phyloP scores from a whole-genome alignment of 2,888 invertebrate genomes.

The Mesoligia furuncula region DNA sequence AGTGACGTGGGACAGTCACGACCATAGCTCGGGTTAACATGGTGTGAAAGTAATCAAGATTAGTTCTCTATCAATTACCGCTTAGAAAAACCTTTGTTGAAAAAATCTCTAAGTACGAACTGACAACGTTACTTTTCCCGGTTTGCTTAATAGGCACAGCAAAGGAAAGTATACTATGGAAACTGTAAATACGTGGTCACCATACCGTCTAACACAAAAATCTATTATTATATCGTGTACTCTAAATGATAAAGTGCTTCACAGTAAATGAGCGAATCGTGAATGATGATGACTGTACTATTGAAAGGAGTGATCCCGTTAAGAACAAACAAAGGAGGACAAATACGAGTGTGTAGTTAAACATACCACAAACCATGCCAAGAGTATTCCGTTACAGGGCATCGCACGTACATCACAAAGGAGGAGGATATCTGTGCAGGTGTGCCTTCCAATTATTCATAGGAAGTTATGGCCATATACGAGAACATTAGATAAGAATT shows the following conservation, averaged over 20 bases:
- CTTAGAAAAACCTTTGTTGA: not conserved
- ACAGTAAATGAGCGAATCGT: conserved; percentile 38
- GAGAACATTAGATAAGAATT: conserved; percentile 39
- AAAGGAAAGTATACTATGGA: not conserved
- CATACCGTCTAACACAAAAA: not conserved
- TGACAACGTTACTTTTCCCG: not conserved
- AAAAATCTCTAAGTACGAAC: not conserved
- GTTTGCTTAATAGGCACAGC: not conserved
- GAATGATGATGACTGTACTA: conserved; percentile 37
- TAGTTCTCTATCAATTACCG: not conserved
- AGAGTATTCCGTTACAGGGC: conserved; percentile 60
- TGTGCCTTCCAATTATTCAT: conserved; percentile 50
- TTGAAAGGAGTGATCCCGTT: conserved; percentile 63
- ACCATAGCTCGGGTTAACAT: not conserved
- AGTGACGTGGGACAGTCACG: not conserved
- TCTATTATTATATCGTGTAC: not conserved
- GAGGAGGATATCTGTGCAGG: conserved; percentile 44
- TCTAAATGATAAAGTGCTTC: conserved; percentile 5
- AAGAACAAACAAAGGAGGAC: conserved; percentile 48
- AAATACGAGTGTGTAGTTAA: conserved; percentile 30
- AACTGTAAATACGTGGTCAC: not conserved
- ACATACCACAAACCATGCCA: conserved; percentile 27
- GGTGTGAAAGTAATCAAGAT: not conserved
- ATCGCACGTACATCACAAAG: conserved; percentile 48
- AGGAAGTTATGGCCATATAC: conserved; percentile 45